These are phyloP conservation scores for Tapirus terrestris DNA, from an alignment of 2,113 vertebrate species.

Conservation along the genomic window DNA sequence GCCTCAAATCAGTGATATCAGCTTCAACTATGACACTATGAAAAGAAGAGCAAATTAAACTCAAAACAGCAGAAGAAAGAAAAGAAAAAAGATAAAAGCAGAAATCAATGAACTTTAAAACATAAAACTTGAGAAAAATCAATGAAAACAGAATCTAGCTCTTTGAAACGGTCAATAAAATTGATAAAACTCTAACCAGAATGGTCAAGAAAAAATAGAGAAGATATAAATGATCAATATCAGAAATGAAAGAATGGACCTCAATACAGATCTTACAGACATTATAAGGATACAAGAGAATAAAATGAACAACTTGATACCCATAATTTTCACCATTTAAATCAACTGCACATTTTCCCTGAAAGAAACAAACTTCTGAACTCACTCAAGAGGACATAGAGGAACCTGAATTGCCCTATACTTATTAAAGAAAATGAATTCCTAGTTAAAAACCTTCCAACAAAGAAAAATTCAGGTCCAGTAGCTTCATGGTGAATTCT, in stretches of 20 bases:
- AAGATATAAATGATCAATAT: not conserved
- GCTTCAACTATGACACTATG: not conserved
- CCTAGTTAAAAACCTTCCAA: not conserved
- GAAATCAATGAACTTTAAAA: not conserved
- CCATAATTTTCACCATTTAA: not conserved
- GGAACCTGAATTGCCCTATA: not conserved
- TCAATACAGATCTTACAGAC: not conserved
- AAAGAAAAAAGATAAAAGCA: not conserved
- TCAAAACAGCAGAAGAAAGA: not conserved
- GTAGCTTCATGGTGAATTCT: not conserved
- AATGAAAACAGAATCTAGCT: not conserved
- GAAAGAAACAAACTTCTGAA: not conserved
- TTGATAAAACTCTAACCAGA: not conserved
- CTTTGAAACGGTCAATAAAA: not conserved
- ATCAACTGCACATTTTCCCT: not conserved
- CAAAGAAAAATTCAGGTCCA: not conserved
- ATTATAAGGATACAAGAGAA: not conserved
- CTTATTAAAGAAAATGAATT: not conserved
- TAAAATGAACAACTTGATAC: not conserved
- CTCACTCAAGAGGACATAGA: not conserved
- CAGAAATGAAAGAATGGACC: not conserved
- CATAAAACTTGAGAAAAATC: not conserved
- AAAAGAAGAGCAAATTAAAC: not conserved
- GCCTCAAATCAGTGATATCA: not conserved
- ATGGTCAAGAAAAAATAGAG: not conserved